A percentile compares a stretch with the other conserved stretches of the same genome.
Conservation (phyloP, 2,888 invertebrate species). For the Acanthacorydalis orientalis region DNA sequence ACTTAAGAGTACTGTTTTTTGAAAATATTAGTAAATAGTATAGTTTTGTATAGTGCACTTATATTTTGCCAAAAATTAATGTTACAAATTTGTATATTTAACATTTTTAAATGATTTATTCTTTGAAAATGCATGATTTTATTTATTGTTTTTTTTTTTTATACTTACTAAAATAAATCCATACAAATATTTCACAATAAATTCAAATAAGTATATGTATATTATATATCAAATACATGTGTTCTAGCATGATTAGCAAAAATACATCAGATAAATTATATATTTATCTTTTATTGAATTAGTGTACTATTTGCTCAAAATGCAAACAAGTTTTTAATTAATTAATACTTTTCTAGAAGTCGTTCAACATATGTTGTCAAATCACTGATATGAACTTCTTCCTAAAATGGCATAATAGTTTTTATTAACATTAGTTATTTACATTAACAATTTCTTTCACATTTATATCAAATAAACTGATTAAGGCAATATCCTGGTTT, state of each 20-base stretch:
- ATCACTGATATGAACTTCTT: conserved; percentile 51
- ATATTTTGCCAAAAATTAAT: no score
- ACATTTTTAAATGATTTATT: neutral
- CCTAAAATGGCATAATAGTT: conserved; percentile 30
- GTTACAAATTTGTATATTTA: no score
- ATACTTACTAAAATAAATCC: neutral
- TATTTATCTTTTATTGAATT: neutral
- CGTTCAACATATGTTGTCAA: conserved; percentile 39
- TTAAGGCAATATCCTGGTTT: neutral
- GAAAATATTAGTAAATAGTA: no score
- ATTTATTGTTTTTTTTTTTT: neutral
- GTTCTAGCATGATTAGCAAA: no score
- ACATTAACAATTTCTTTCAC: neutral
- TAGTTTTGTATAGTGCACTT: no score
- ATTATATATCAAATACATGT: no score
- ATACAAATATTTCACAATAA: neutral
- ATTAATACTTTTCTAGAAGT: conserved; percentile 28
- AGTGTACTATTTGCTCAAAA: neutral
- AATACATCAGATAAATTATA: neutral
- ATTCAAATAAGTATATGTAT: neutral
- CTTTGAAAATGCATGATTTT: neutral
- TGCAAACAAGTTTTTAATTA: neutral
- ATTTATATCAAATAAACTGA: neutral
- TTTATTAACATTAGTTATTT: neutral
- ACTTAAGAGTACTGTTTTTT: no score